These are phyloP conservation scores for Bombylius discolor DNA, from an alignment of 2,888 invertebrate genomes.

Conservation along the genomic window DNA sequence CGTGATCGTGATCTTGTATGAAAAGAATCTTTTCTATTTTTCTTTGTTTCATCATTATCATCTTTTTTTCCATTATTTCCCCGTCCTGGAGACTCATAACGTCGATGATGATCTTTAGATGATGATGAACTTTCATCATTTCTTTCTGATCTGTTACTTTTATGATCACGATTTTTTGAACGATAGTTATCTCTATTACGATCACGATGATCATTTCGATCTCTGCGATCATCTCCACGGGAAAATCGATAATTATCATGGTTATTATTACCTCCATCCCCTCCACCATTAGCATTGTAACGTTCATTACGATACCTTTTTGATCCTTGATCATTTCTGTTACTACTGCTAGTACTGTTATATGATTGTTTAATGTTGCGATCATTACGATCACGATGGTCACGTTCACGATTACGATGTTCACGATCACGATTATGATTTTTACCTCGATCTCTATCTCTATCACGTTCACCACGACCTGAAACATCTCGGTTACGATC, in stretches of 20 bases:
- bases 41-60: background rate
- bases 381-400: background rate
- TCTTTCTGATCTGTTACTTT: background rate
- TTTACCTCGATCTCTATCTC: background rate
- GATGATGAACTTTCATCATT: background rate
- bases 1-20: conserved; percentile 1
- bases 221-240: conserved; percentile 20
- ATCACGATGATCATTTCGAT: conserved; percentile 17
- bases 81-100: background rate
- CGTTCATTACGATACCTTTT: conserved; percentile 13
- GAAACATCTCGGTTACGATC: conserved; percentile 1
- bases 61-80: background rate
- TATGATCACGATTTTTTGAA: background rate
- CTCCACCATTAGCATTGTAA: conserved; percentile 9
- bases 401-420: background rate
- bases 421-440: background rate
- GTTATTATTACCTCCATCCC: conserved; percentile 24
- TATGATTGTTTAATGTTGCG: background rate
- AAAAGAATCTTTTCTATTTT: conserved; percentile 2
- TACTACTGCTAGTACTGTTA: background rate
- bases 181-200: background rate
- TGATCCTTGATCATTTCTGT: conserved; percentile 1
- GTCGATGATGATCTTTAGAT: conserved; percentile 1
- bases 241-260: conserved; percentile 16
- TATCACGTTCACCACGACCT: background rate